Base-by-base conservation (phyloP, 92 coral and sea anemone genomes). In the Diadumene lineata region DNA sequence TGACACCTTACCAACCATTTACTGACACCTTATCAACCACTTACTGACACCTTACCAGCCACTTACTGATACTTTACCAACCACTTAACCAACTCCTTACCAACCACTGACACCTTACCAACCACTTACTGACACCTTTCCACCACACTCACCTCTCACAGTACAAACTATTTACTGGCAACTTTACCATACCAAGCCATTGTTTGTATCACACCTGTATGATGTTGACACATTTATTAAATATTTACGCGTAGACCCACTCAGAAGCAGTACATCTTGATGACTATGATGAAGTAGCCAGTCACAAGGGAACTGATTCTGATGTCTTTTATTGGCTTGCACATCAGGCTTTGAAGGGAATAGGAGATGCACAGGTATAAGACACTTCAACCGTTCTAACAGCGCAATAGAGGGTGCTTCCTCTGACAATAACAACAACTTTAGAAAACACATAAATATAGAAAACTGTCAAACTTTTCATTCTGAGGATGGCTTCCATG, bases 251-350 rank as follows among this genome's bases (percentile, higher is more conserved):
- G 64, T 56, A 90, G 96, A 94, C 98, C 22, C 98, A 94, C 75
- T 77, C 98, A 7, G 98, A 94, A 53, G 94, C 98, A 17, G 97
- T 94, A 4, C 88, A 97, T 23, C 88, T 94, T 26, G 98, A 94
- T 73, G 97, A 94, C 60, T 91, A 88, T 38, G 97, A 94, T 53
- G 98, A 92, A 70, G 66, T 94, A 44, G 98, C 93, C 30, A 80
- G 82, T 58, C 97, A 94, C 87, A 89, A 81, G 60, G 92, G 94
- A 11, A 74, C 72, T 21, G 84, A 94, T 55, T 94, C 98, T 24
- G 93, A 94, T 73, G 53, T 90, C 72, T 91, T 88, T 72, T 91
- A 85, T 21, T 94, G 98, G 98, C 85, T 94, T 53, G 86, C 89
- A 78, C 90, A 94, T 81, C 97, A 91, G 72, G 97, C 98, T 7